These are phyloP conservation scores for Menidia menidia DNA, from an alignment of 2,797 vertebrate species.

Conservation along the genomic window DNA sequence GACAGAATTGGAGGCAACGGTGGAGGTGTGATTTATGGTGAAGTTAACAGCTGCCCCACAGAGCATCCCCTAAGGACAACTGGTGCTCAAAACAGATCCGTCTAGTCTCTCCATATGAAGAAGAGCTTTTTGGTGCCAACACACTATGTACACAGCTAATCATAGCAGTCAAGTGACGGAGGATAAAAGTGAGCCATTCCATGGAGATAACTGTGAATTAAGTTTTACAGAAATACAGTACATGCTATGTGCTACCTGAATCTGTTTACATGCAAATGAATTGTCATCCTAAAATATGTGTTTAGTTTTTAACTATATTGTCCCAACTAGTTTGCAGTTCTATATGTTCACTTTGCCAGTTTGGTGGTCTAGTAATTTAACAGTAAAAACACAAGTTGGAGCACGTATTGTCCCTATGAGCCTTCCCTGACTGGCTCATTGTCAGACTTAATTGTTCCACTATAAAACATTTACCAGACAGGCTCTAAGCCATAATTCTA, in stretches of 20 bases:
- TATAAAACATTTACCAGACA: not conserved
- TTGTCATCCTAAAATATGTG: not conserved
- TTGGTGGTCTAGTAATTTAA: too few species aligned
- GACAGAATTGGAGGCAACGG: slow-evolving; percentile 19
- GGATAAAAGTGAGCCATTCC: too few species aligned
- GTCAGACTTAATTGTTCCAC: not conserved
- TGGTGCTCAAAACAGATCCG: slow-evolving; percentile 25
- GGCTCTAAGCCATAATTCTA: not conserved
- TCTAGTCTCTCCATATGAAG: slow-evolving; percentile 33
- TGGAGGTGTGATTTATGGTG: slow-evolving; percentile 36
- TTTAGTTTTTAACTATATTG: not conserved
- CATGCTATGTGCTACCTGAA: not conserved
- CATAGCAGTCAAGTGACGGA: not conserved
- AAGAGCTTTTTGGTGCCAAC: slow-evolving; percentile 1
- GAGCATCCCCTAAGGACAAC: slow-evolving; percentile 9
- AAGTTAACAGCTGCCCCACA: slow-evolving; percentile 30
- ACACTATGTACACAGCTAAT: not conserved
- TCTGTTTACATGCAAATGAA: not conserved
- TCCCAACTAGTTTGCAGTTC: too few species aligned
- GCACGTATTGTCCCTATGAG: too few species aligned
- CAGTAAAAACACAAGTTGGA: too few species aligned
- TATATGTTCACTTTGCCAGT: too few species aligned
- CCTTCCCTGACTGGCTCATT: not conserved
- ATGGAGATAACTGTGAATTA: too few species aligned
- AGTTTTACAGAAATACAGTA: not conserved